phyloP scores from a whole-genome alignment of 2,113 vertebrate species.

The Thunnus maccoyii region DNA sequence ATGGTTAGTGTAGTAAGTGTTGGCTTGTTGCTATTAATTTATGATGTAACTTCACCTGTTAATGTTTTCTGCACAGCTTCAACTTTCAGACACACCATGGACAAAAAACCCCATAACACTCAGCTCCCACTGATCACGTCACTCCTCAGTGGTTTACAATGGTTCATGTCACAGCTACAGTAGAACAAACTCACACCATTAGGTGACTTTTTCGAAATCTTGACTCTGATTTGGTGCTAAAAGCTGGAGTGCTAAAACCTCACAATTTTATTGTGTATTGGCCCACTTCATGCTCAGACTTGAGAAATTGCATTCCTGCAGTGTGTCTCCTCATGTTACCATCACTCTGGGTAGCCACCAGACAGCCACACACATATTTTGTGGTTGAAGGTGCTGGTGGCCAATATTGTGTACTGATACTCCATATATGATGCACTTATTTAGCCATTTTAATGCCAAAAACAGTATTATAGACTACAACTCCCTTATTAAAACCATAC shows the following conservation, averaged over 20 bases:
- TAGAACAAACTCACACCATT: conserved; percentile 31
- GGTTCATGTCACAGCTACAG: conserved; percentile 13
- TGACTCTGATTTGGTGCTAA: conserved; percentile 47
- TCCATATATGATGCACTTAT: background rate
- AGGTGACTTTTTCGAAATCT: conserved; percentile 7
- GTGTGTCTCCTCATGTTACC: conserved; percentile 16
- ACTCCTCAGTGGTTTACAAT: background rate
- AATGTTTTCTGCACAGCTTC: conserved; percentile 14
- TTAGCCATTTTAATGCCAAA: background rate
- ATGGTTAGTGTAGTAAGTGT: background rate
- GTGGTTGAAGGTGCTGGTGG: background rate
- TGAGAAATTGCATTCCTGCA: conserved; percentile 17
- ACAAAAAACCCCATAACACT: background rate
- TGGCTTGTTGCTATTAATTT: background rate
- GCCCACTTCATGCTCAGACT: conserved; percentile 11
- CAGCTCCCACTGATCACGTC: conserved; percentile 10
- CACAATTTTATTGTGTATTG: conserved; percentile 31
- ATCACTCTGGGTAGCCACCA: conserved; percentile 7
- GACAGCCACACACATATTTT: conserved; percentile 10
- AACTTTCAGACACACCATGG: background rate
- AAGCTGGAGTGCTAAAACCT: conserved; percentile 62
- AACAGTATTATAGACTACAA: background rate
- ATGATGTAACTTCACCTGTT: background rate
- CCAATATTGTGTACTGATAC: background rate
- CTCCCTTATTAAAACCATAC: background rate